These are phyloP conservation scores for Aythya baeri DNA, from an alignment of 2,113 vertebrate species.

Conservation along the genomic window DNA sequence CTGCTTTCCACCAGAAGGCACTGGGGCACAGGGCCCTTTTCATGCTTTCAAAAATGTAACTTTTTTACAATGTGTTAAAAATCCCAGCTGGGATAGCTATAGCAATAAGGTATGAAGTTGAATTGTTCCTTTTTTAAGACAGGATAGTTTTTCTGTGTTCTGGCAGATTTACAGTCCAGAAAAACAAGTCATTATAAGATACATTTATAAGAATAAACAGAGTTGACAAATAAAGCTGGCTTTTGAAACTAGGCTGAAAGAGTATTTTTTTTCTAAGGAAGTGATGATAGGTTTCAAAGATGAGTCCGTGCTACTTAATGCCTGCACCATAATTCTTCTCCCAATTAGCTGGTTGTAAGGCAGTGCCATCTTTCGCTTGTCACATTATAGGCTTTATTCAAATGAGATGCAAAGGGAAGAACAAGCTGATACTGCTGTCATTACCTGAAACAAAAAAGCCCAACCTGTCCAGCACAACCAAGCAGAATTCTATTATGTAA, in stretches of 20 bases:
- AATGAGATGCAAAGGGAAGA: conserved; percentile 40
- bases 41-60: neutral
- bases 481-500: conserved; percentile 56
- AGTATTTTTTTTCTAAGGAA: neutral
- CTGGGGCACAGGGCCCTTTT: neutral
- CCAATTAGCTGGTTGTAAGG: neutral
- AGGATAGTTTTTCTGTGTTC: neutral
- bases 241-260: conserved; percentile 36
- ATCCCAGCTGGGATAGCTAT: neutral
- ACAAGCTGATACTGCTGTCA: neutral
- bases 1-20: neutral
- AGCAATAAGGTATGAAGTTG: neutral
- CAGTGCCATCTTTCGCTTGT: conserved; percentile 42
- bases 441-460: conserved; percentile 50
- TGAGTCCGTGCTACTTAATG: neutral
- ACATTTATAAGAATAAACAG: conserved; percentile 29
- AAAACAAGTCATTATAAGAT: conserved; percentile 53
- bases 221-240: conserved; percentile 27
- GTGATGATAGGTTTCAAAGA: conserved; percentile 29
- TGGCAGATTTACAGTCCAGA: neutral
- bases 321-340: neutral
- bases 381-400: conserved; percentile 50
- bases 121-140: neutral
- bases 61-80: neutral
- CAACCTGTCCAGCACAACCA: neutral